Evolutionary conservation across 2,888 invertebrate genomes (phyloP).

Genomic region (Ecdyonurus torrentis): DNA sequence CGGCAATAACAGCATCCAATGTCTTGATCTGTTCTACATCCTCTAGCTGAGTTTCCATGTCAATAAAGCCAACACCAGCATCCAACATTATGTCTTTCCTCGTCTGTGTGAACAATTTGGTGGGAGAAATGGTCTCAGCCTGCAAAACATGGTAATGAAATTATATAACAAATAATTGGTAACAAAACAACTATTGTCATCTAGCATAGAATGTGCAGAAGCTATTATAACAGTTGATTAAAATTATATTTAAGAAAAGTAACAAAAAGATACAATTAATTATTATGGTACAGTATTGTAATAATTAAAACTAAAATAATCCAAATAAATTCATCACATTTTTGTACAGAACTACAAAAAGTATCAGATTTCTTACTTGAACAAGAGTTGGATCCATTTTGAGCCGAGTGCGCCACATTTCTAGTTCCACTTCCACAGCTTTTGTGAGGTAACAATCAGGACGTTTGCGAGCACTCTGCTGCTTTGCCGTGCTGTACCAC

Average conservation of each 20-base stretch:
- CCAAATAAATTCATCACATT: no score
- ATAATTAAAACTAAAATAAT: no score
- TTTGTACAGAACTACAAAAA: no score
- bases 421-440: constrained; percentile 23
- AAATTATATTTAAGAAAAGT: no score
- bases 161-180: no score
- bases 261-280: no score
- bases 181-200: no score
- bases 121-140: background rate
- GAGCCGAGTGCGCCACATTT: constrained; percentile 27
- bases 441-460: constrained; percentile 3
- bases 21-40: constrained; percentile 19
- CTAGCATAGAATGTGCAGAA: no score
- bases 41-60: constrained; percentile 13
- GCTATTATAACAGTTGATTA: no score
- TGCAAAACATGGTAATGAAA: background rate
- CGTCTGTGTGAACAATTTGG: background rate
- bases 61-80: background rate
- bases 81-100: background rate
- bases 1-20: constrained; percentile 28
- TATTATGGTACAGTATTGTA: no score
- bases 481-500: background rate
- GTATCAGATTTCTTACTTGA: no score
- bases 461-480: background rate
- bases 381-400: no score